Base-by-base conservation (phyloP, 2,888 invertebrate genomes). In the Aleiodes testaceus region DNA sequence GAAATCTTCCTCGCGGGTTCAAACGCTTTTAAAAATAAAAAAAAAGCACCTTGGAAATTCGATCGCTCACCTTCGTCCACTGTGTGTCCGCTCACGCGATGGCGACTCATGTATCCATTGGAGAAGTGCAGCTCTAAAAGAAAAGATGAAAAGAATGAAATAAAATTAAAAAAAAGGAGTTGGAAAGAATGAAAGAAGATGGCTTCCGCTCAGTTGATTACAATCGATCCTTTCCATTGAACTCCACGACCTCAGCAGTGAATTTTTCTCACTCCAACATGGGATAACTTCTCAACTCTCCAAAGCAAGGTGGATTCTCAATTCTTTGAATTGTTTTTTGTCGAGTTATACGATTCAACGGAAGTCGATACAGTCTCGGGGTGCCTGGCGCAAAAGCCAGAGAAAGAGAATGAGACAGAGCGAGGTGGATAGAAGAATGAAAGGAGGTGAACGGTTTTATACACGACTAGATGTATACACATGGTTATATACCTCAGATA, bases 11-110 rank as follows among this genome's bases (percentile, higher is more conserved):
- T 36, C 36, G 11, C 36, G 36, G 36, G 36, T 36, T 36, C 36
- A 36, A 36, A 36, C 36, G 36, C 11, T 36, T 36, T 9, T 22
- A 36, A 64, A 67, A 70, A 70, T 70, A 73, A 73, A 73, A 79
- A 83, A 83, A 72, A 79, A 82, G 82, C 79, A 79, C 77, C 72
- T 78, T 74, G 79, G 82, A 83, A 82, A 82, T 81, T 81, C 77
- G 80, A 82, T 82, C 79, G 76, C 77, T 70, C 76, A 36, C 36
- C 36, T 36, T 36, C 74, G 76, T 74, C 63, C 66, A 75, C 74
- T 79, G 79, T 26, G 26, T 26, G 26, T 79, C 80, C 75, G 77
- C 74, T 79, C 79, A 75, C 76, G 72, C 78, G 80, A 81, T 74
- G 78, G 47, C 45, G 55, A 59, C 59, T 59, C 42, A 42, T 36